These are phyloP conservation scores for Vannuccia rotundouncinata DNA, from an alignment of 2,888 invertebrate genomes.

Conservation along the genomic window DNA sequence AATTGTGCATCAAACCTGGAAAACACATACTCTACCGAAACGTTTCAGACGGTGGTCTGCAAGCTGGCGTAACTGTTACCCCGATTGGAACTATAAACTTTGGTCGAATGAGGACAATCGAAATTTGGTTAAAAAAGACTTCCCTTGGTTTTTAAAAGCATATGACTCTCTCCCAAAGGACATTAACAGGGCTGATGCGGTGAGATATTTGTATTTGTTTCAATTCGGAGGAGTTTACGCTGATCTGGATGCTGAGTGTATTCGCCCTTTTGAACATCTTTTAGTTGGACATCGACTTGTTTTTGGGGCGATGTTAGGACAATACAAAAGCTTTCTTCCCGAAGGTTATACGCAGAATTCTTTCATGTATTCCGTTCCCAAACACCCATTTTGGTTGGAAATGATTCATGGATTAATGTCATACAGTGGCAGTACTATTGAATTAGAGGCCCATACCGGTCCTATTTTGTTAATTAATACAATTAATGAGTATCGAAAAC, in stretches of 20 bases:
- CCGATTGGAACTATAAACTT: neutral
- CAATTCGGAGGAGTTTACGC: conserved; percentile 33
- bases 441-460: conserved; percentile 25
- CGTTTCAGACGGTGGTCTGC: conserved; percentile 11
- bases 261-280: conserved; percentile 31
- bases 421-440: neutral
- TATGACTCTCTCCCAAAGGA: conserved; percentile 6
- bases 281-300: neutral
- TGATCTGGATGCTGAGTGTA: conserved; percentile 33
- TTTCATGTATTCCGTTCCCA: conserved; percentile 7
- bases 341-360: conserved; percentile 25
- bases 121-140: neutral
- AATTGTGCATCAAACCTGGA: conserved; percentile 36
- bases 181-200: conserved; percentile 25
- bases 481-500: conserved; percentile 29
- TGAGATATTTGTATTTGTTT: conserved; percentile 32
- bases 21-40: conserved; percentile 1
- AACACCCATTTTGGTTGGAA: conserved; percentile 4
- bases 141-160: conserved; percentile 31
- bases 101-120: conserved; percentile 32
- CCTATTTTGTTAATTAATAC: neutral
- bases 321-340: neutral
- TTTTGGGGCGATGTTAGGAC: conserved; percentile 31
- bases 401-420: neutral
- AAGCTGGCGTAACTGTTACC: neutral